A percentile compares a stretch with the other conserved stretches of the same genome.
Evolutionary conservation across 2,797 vertebrate species (phyloP).

Genomic region (Myotis daubentonii): DNA sequence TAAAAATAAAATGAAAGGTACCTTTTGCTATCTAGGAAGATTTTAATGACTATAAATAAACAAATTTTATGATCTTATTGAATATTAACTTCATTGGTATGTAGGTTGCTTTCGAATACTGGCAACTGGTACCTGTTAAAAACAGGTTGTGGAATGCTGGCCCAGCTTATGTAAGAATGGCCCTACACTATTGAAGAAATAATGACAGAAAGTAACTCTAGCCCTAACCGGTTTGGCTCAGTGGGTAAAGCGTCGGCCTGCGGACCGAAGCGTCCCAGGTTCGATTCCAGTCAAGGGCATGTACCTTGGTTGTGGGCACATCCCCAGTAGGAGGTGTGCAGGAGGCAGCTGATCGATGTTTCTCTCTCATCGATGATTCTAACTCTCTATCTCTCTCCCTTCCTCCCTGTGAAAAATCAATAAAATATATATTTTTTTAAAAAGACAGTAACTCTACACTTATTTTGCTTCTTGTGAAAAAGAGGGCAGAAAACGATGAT

Average conservation of each 20-base stretch:
- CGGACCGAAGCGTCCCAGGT: no score
- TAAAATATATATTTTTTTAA: no score
- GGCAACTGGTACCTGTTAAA: not conserved
- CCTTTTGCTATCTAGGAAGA: not conserved
- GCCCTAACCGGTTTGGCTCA: no score
- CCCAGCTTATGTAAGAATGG: not conserved
- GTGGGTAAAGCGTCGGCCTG: no score
- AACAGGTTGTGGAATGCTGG: not conserved
- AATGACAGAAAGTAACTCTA: not conserved
- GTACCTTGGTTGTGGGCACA: no score
- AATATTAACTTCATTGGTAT: not conserved
- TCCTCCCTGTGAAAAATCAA: no score
- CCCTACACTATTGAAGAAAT: not conserved
- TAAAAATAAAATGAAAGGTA: not conserved
- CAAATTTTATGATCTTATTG: not conserved
- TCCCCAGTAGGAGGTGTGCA: no score
- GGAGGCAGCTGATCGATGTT: no score
- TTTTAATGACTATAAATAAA: not conserved
- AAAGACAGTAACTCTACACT: not conserved
- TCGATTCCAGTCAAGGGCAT: no score
- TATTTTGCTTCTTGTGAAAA: slow-evolving; percentile 19
- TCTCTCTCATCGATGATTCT: no score
- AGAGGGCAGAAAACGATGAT: slow-evolving; percentile 2
- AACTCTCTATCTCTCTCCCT: no score
- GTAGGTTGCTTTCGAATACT: not conserved